These are phyloP conservation scores for Pygathrix nemaeus DNA, from an alignment of 2,113 vertebrate genomes.

Conservation along the genomic window DNA sequence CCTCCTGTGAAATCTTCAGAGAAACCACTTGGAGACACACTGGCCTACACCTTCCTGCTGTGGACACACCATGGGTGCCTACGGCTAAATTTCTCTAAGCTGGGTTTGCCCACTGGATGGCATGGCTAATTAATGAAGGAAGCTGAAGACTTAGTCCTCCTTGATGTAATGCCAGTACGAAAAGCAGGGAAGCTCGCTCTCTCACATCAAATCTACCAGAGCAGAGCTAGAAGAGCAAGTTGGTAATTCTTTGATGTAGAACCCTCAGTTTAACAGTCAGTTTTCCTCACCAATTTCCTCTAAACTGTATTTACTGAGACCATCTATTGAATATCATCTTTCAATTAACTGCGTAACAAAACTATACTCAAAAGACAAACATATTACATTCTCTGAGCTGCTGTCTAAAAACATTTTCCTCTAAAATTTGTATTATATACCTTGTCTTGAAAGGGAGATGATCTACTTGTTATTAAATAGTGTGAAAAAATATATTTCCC, in stretches of 20 bases:
- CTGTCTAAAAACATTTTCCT: slow-evolving; percentile 1
- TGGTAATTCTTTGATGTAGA: neutral
- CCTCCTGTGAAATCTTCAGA: neutral
- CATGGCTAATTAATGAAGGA: neutral
- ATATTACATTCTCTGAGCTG: neutral
- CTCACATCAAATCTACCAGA: neutral
- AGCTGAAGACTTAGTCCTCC: neutral
- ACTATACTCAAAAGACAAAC: neutral
- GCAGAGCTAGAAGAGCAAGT: neutral
- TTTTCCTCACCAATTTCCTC: neutral
- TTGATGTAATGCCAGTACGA: neutral
- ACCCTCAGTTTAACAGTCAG: neutral
- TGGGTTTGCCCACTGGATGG: neutral
- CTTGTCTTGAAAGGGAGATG: neutral
- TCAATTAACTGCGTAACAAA: neutral
- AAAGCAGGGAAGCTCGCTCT: neutral
- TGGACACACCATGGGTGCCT: neutral
- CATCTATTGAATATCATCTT: neutral
- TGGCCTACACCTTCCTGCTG: neutral
- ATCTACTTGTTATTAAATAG: slow-evolving; percentile 5
- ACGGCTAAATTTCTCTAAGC: neutral
- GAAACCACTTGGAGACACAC: neutral
- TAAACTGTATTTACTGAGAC: neutral
- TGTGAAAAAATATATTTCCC: neutral
- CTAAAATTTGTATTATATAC: neutral